A percentile compares a stretch with the other conserved stretches of the same genome.
Conservation (phyloP, 2,888 invertebrate species). For the Clivina fossor region DNA sequence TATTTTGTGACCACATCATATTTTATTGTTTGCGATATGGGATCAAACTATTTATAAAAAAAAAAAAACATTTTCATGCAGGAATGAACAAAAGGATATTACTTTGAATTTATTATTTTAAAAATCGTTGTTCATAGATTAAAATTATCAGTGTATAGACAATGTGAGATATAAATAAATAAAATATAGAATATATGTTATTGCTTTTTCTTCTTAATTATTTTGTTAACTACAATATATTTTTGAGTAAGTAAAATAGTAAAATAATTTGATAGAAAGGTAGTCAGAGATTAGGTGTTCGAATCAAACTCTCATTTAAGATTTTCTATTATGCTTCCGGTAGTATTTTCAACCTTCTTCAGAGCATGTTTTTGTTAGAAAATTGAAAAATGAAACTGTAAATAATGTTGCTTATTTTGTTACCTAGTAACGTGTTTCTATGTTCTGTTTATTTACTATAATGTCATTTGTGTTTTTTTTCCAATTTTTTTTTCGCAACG, state of each 20-base stretch:
- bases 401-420: too few species aligned
- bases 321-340: too few species aligned
- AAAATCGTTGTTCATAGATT: too few species aligned
- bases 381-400: too few species aligned
- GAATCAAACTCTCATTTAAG: too few species aligned
- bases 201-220: background rate
- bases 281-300: too few species aligned
- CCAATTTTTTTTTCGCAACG: too few species aligned
- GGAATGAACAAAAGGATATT: background rate
- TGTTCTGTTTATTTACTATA: too few species aligned
- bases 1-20: background rate
- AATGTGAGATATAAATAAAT: slow-evolving; percentile 5
- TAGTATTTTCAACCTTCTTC: too few species aligned
- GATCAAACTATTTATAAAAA: slow-evolving; percentile 3
- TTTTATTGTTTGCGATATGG: slow-evolving; percentile 6
- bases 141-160: slow-evolving; percentile 7
- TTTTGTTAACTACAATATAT: background rate
- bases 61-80: background rate
- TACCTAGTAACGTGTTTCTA: too few species aligned
- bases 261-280: background rate
- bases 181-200: background rate
- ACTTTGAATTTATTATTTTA: background rate
- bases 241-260: background rate
- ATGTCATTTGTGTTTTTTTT: too few species aligned
- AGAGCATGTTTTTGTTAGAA: too few species aligned